These are phyloP conservation scores for Hippotragus niger DNA, from an alignment of 2,113 vertebrate genomes.

Conservation along the genomic window DNA sequence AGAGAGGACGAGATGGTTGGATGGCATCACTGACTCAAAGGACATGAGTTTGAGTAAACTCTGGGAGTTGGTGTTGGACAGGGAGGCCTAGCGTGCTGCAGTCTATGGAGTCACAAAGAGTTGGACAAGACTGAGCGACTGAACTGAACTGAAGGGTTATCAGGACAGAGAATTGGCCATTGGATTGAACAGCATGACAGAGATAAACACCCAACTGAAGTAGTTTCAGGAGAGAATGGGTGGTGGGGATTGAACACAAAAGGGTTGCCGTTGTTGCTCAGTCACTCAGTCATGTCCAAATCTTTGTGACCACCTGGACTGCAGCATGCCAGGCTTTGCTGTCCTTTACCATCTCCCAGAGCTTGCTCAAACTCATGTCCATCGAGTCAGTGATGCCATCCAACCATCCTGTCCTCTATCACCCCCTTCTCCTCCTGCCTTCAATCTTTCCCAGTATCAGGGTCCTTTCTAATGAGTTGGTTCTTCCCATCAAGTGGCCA, in stretches of 20 bases:
- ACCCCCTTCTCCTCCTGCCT: background rate
- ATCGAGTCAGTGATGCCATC: background rate
- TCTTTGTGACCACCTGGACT: background rate
- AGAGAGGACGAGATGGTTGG: background rate
- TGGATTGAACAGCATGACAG: background rate
- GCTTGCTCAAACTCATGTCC: background rate
- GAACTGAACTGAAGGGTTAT: background rate
- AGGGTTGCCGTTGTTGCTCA: background rate
- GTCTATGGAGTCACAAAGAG: background rate
- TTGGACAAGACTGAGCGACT: fast-evolving
- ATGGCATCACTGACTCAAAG: background rate
- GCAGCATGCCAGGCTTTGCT: fast-evolving
- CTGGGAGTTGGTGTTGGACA: background rate
- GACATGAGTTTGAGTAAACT: background rate
- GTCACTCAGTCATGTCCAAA: fast-evolving
- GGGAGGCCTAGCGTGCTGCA: background rate
- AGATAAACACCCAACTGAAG: background rate
- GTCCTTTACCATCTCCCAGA: background rate
- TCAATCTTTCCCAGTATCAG: background rate
- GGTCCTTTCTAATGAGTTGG: background rate
- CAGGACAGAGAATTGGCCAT: background rate
- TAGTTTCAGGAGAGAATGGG: background rate
- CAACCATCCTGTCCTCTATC: background rate
- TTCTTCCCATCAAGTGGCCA: background rate
- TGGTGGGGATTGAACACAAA: background rate